Conservation (phyloP, 1,140 invertebrate species). For the Drosophila kanapiae region DNA sequence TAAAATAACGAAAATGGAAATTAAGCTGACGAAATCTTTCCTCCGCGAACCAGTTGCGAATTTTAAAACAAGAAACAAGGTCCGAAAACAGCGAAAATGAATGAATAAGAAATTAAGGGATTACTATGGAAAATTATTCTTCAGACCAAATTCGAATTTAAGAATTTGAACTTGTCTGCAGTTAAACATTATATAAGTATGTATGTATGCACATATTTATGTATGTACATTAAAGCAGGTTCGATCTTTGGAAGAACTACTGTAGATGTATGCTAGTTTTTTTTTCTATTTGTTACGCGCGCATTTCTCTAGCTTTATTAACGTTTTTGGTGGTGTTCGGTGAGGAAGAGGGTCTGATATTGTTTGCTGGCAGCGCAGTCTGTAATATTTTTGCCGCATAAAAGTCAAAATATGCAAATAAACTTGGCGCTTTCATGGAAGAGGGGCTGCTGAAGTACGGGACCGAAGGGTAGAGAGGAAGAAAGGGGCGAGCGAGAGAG, state of each 20-base stretch:
- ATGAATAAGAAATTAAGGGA: too few relatives aligned
- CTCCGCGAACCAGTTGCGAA: too few relatives aligned
- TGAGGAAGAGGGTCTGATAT: slow-evolving; percentile 20
- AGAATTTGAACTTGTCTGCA: too few relatives aligned
- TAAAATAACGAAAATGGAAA: too few relatives aligned
- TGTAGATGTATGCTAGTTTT: slow-evolving; percentile 29
- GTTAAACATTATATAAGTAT: too few relatives aligned
- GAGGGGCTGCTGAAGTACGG: neutral
- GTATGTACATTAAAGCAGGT: too few relatives aligned
- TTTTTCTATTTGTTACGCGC: slow-evolving; percentile 12
- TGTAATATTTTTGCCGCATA: slow-evolving; percentile 81
- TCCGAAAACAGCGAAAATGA: too few relatives aligned
- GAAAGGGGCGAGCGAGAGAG: neutral
- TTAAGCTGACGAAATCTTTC: too few relatives aligned
- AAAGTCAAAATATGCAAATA: slow-evolving; percentile 82
- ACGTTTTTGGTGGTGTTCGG: slow-evolving; percentile 48
- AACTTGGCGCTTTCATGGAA: slow-evolving; percentile 33
- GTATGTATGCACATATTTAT: too few relatives aligned
- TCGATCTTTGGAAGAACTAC: neutral
- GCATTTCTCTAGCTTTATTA: slow-evolving; percentile 64
- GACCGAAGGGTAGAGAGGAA: neutral
- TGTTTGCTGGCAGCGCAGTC: slow-evolving; percentile 76
- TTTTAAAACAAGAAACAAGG: too few relatives aligned
- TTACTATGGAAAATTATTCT: too few relatives aligned
- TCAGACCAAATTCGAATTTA: too few relatives aligned